Base-by-base conservation (phyloP, 2,888 invertebrate species). In the Polydrusus cervinus region DNA sequence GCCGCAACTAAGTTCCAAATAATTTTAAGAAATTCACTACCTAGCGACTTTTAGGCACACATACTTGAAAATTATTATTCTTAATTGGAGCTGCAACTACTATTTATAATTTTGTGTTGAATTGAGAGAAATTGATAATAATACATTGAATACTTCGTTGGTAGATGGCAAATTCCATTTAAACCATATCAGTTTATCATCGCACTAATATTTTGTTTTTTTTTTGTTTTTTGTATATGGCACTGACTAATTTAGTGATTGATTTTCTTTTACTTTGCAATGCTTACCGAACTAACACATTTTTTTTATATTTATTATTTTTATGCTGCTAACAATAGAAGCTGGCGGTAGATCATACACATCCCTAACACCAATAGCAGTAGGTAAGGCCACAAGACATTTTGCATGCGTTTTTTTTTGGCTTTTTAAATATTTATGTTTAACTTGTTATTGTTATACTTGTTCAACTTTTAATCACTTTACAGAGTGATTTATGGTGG, bases 271-370 rank as follows among this genome's bases (percentile, higher is more conserved):
- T 60, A 65, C 18, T 40, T 67, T 51, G 67, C 67, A 40, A 25
- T 67, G 67, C 67, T 67, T 67, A 40, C 16, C 18, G 34, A 53
- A 67, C 67, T 67, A 67, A 67, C 67, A 67, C 67, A 25, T 5
- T 25, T 25, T 25, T 25, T 25, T 25, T 25, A 25, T 8, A 67
- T 5, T 53, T 38, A 47, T 30, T 53, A 53, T 55, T 67, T 67
- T 65, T 67, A 55, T 67, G 67, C 82, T 83, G 86, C 86, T 83
- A 83, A 83, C 87, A 86, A 83, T 87, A 88, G 88, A 87, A 87
- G 88, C 86, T 84, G 86, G 87, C 82, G 86, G 88, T 86, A 87
- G 89, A 83, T 89, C 89, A 79, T 90, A 89, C 85, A 88, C 89
- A 82, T 89, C 89, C 83, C 87, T 89, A 85, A 89, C 89, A 85